Conservation (phyloP, 2,113 vertebrate genomes). For the Nothocercus julius region DNA sequence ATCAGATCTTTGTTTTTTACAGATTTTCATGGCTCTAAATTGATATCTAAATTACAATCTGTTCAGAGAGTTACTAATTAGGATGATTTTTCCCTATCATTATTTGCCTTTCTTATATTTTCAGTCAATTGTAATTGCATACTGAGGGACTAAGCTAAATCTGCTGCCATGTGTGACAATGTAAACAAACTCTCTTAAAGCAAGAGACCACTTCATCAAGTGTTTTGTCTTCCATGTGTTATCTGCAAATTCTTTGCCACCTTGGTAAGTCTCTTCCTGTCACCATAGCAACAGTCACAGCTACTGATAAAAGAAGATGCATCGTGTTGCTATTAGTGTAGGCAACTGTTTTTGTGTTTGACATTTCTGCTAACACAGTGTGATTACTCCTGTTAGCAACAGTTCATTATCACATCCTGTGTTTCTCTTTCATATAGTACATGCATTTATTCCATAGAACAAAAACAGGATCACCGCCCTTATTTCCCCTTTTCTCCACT, state of each 20-base stretch:
- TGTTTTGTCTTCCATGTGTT: background rate
- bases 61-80: background rate
- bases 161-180: background rate
- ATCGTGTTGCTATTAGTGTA: background rate
- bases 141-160: background rate
- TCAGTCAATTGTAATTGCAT: background rate
- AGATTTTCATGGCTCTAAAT: background rate
- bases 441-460: background rate
- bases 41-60: background rate
- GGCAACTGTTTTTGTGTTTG: background rate
- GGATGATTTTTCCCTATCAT: background rate
- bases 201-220: background rate
- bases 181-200: background rate
- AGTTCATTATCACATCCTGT: background rate
- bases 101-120: background rate
- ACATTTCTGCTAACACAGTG: background rate
- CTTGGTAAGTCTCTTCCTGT: rapidly evolving
- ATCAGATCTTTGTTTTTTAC: background rate
- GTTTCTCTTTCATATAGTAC: background rate
- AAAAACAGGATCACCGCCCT: no score
- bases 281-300: background rate
- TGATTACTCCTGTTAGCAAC: background rate
- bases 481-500: background rate
- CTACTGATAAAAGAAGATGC: background rate
- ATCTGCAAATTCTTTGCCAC: background rate